Evolutionary conservation across 37 sponge, comb jelly and placozoan genomes (phyloP).

Genomic region (Beroe forskalii): DNA sequence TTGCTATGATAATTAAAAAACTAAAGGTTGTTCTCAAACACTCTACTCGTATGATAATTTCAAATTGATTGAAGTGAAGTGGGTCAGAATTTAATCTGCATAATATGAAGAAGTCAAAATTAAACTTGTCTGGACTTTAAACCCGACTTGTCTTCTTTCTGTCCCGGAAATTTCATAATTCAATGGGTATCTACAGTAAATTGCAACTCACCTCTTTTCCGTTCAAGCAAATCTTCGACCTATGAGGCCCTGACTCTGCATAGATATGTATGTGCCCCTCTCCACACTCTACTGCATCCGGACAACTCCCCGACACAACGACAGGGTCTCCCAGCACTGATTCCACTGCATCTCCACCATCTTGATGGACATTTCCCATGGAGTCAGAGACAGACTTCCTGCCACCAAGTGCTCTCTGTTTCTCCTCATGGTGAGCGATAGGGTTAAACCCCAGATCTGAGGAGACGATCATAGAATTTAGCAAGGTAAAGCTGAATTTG

Average conservation of each 20-base stretch:
- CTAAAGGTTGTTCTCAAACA: too few relatives aligned
- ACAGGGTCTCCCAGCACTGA: background rate
- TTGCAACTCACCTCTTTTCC: conserved; percentile 47
- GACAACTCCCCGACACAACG: background rate
- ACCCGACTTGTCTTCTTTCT: too few relatives aligned
- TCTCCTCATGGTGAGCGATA: conserved; percentile 29
- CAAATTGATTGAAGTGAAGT: too few relatives aligned
- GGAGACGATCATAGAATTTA: too few relatives aligned
- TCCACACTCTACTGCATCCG: background rate
- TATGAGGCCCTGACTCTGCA: conserved; percentile 30
- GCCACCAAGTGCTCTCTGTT: background rate
- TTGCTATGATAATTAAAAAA: too few relatives aligned
- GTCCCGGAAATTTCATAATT: too few relatives aligned
- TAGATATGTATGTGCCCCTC: conserved; percentile 12
- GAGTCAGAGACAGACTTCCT: background rate
- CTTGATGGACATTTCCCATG: background rate
- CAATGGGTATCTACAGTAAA: too few relatives aligned
- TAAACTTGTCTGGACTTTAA: too few relatives aligned
- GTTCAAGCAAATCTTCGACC: conserved; percentile 28
- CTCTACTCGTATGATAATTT: too few relatives aligned
- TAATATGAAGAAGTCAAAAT: too few relatives aligned
- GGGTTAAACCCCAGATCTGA: conserved; percentile 60
- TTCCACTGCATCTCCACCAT: background rate
- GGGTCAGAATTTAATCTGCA: too few relatives aligned
- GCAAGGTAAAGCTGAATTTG: too few relatives aligned